Conservation (phyloP, 2,888 invertebrate species). For the Plebejus argus region DNA sequence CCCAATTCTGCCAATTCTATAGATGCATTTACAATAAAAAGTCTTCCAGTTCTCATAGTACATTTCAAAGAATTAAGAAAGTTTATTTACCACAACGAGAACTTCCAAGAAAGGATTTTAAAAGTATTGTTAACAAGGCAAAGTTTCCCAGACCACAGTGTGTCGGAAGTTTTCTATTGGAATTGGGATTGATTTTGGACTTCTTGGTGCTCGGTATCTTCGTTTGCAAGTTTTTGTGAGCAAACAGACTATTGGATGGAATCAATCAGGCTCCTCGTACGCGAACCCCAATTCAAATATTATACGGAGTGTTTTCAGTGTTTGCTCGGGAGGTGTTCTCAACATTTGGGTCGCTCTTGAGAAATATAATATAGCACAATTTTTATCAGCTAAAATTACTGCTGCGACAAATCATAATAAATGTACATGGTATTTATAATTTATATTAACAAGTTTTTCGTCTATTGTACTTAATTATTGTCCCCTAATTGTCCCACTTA, state of each 20-base stretch:
- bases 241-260: slow-evolving; percentile 52
- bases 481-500: no score
- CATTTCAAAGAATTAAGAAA: not conserved
- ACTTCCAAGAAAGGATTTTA: not conserved
- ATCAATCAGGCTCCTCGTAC: slow-evolving; percentile 69
- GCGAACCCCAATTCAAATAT: slow-evolving; percentile 62
- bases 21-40: not conserved
- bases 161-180: slow-evolving; percentile 24
- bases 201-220: slow-evolving; percentile 23
- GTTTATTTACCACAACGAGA: slow-evolving; percentile 16
- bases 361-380: not conserved
- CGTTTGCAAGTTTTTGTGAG: slow-evolving; percentile 37
- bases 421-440: no score
- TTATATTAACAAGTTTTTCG: no score
- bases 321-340: slow-evolving; percentile 50
- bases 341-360: not conserved
- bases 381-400: not conserved
- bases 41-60: not conserved
- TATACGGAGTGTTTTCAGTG: slow-evolving; percentile 60
- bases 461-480: no score
- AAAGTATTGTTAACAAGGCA: slow-evolving; percentile 24
- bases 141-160: slow-evolving; percentile 22
- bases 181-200: slow-evolving; percentile 1
- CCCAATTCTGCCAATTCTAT: not conserved
- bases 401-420: no score